Conservation (phyloP, 2,797 vertebrate species). For the Trachurus trachurus region DNA sequence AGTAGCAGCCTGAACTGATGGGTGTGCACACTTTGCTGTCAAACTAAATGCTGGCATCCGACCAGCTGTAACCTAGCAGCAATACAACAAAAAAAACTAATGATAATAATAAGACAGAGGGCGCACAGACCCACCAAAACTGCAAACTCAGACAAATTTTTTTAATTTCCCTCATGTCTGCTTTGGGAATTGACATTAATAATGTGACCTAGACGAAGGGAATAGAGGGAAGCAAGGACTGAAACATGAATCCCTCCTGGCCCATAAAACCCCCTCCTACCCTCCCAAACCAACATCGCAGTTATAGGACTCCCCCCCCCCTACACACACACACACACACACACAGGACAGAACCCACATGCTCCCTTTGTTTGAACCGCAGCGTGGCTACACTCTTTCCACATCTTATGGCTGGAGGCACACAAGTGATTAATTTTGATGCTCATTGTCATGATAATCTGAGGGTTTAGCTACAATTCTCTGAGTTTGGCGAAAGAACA, state of each 20-base stretch:
- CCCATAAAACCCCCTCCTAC: conserved; percentile 64
- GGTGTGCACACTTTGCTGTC: conserved; percentile 6
- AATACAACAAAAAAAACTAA: neutral
- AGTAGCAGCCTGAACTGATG: conserved; percentile 57
- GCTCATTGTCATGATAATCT: conserved; percentile 74
- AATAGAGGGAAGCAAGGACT: conserved; percentile 51
- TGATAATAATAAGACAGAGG: neutral
- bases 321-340: conserved; percentile 12
- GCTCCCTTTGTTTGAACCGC: conserved; percentile 76
- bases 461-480: conserved; percentile 44
- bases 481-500: conserved; percentile 49
- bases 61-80: conserved; percentile 29
- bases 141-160: conserved; percentile 31
- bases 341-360: conserved; percentile 62
- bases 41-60: conserved; percentile 36
- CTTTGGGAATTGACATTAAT: conserved; percentile 64
- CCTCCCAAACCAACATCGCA: conserved; percentile 63
- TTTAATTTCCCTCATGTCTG: conserved; percentile 35
- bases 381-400: conserved; percentile 58
- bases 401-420: conserved; percentile 55
- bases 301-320: conserved; percentile 60
- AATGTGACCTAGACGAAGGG: conserved; percentile 63
- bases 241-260: conserved; percentile 80
- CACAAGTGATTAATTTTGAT: conserved; percentile 64
- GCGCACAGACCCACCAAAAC: conserved; percentile 16